Evolutionary conservation across 2,888 invertebrate genomes (phyloP), one percentile per base, ranked within the genome.

Genomic region (Temnothorax ravouxi): DNA sequence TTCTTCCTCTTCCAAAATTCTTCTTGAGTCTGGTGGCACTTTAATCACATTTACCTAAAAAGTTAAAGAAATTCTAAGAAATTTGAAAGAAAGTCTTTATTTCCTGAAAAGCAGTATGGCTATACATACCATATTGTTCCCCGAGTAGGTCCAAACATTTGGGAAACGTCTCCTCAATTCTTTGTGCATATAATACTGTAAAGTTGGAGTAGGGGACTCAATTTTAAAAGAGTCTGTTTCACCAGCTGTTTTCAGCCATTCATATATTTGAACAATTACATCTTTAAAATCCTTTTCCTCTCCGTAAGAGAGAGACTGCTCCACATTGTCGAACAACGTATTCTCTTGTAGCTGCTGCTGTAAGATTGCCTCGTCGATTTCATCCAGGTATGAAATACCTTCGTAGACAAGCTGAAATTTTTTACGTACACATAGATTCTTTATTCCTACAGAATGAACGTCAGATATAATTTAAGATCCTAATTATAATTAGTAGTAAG

Each of bases 311-410:
- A 90, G 47, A 9, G 91, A 84, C 83, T 90, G 13, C 93, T 92
- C 86, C 5, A 91, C 59, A n/a, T 87, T 86, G 62, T 83, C 38
- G 3, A 88, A 56, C 25, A 93, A 84, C 89, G 94, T 91, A 25
- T 94, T 93, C 18, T 95, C 91, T 80, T 95, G 92, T 0, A 96
- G 84, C 54, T 95, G 92, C 61, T 95, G 85, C 3, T 90, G 86
- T 0, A 96, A 90, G 69, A 93, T 91, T 0, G 84, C 87, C 91
- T 96, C 96, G 89, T 97, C 96, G 3, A 90, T 91, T 90, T 95
- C 95, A 92, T 96, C 97, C 34, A 97, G 92, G 91, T 96, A 97
- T 3, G 97, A 96, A 71, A 97, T 95, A 8, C 97, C 97, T 88
- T 96, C 95, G 93, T 97, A 96, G 25, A 96, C 95, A 90, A 97